Evolutionary conservation across 2,113 vertebrate genomes (phyloP).

Genomic region (Channa argus): DNA sequence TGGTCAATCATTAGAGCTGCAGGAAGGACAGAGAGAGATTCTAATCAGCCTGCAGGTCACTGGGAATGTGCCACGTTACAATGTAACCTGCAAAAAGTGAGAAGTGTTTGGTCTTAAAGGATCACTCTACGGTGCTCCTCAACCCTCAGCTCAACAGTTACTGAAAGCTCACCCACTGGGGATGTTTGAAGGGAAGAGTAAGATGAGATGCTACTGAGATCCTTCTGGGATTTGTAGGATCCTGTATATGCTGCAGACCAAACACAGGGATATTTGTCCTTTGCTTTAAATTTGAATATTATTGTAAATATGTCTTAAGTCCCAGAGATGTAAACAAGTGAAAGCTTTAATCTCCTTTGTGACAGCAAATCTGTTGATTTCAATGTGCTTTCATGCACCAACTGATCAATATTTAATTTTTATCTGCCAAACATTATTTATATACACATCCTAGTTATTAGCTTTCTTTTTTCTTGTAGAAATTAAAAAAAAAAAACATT

Average conservation of each 20-base stretch:
- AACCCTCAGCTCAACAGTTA: background rate
- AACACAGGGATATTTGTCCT: no score
- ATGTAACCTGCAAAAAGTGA: slow-evolving; percentile 77
- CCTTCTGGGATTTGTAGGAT: no score
- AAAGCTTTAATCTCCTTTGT: background rate
- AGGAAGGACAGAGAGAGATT: slow-evolving; percentile 58
- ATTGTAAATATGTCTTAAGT: background rate
- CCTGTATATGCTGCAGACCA: no score
- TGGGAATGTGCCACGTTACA: slow-evolving; percentile 75
- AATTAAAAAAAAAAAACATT: background rate
- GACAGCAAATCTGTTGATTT: background rate
- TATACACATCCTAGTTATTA: no score
- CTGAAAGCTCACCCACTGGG: no score
- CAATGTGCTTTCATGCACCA: background rate
- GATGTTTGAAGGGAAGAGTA: no score
- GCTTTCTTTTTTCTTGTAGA: background rate
- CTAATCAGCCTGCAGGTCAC: slow-evolving; percentile 57
- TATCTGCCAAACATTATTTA: no score
- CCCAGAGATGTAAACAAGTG: background rate
- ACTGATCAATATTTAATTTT: no score
- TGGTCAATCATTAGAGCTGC: slow-evolving; percentile 47
- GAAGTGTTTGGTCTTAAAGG: slow-evolving; percentile 22
- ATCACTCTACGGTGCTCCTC: background rate
- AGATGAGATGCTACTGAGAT: no score
- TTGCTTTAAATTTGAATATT: background rate